A percentile compares a stretch with the other conserved stretches of the same genome.
Conservation (phyloP, 2,888 invertebrate species). For the Apomyelois bistriatella region DNA sequence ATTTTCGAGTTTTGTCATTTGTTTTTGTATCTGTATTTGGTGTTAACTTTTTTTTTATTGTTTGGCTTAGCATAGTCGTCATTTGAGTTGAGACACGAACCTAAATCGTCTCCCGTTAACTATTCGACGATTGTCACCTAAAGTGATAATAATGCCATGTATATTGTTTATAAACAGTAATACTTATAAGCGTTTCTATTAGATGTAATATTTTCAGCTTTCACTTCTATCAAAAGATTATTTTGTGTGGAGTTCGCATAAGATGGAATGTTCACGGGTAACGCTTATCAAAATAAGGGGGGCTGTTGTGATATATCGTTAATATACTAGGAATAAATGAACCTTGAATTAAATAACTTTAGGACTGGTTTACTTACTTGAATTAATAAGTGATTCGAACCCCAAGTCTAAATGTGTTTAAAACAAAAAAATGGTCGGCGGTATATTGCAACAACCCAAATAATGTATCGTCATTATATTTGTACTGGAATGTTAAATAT, state of each 20-base stretch:
- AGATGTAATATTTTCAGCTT: slow-evolving; percentile 25
- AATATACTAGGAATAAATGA: no score
- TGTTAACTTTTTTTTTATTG: slow-evolving; percentile 3
- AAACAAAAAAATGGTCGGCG: not conserved
- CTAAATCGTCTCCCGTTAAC: slow-evolving; percentile 4
- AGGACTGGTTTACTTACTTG: not conserved
- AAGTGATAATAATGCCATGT: slow-evolving; percentile 38
- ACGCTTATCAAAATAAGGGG: not conserved
- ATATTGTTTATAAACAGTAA: slow-evolving; percentile 24
- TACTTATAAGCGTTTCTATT: slow-evolving; percentile 18
- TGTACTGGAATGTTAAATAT: slow-evolving; percentile 11
- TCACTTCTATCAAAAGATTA: slow-evolving; percentile 29
- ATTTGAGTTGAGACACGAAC: slow-evolving; percentile 4
- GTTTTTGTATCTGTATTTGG: not conserved
- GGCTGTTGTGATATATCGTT: not conserved
- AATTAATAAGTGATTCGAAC: not conserved
- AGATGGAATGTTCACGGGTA: not conserved
- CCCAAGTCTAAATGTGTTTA: not conserved
- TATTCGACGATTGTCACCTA: slow-evolving; percentile 20
- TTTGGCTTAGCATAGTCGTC: not conserved
- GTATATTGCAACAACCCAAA: not conserved
- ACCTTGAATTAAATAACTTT: not conserved
- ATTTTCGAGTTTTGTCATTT: not conserved
- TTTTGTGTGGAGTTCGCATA: slow-evolving; percentile 11
- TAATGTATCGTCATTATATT: not conserved